These are phyloP conservation scores for Cydia fagiglandana DNA, from an alignment of 1,140 invertebrate genomes.

Conservation along the genomic window DNA sequence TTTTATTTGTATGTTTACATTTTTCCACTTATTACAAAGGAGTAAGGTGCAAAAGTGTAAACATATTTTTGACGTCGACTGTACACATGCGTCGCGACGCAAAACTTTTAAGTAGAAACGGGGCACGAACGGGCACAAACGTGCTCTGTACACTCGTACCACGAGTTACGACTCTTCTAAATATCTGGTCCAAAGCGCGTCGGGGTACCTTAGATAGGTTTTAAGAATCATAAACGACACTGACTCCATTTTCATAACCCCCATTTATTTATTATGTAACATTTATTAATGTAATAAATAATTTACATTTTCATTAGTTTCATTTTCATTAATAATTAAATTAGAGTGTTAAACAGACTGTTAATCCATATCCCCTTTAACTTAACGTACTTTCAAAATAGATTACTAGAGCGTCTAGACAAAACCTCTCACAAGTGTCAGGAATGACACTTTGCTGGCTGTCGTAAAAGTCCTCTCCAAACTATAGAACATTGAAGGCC, in stretches of 20 bases:
- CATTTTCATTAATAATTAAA: no score
- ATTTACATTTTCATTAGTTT: no score
- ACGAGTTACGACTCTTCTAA: background rate
- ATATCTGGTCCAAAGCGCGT: background rate
- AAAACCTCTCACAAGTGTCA: slow-evolving; percentile 1
- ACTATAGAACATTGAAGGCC: background rate
- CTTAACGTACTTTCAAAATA: background rate
- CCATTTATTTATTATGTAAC: no score
- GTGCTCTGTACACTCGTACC: background rate
- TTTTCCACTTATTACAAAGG: no score
- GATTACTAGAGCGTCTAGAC: background rate
- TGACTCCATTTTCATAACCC: background rate
- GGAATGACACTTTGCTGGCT: background rate
- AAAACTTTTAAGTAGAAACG: background rate
- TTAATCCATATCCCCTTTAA: background rate
- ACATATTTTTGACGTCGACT: no score
- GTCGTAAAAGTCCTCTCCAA: background rate
- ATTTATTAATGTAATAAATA: no score
- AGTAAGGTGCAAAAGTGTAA: no score
- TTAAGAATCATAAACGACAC: background rate
- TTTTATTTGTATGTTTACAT: no score
- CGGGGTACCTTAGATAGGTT: no score
- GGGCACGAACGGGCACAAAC: slow-evolving; percentile 6
- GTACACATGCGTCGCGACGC: background rate
- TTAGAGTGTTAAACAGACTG: no score